Base-by-base conservation (phyloP, 2,888 invertebrate species). In the Eupithecia dodoneata region DNA sequence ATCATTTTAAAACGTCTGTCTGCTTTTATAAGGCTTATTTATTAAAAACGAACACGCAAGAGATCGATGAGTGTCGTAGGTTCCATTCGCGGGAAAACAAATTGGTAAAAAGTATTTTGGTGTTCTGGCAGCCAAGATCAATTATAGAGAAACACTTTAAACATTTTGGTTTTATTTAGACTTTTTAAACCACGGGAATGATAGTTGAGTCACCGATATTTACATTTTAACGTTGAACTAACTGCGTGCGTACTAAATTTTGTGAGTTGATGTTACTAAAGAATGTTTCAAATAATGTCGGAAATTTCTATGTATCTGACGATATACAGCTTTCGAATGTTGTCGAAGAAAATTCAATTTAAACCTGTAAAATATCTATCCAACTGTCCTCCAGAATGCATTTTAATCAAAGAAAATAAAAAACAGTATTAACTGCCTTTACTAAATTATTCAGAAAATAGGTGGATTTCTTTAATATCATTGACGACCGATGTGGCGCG, bases 401-500 rank as follows among this genome's bases (percentile, higher is more conserved):
- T 52, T 15, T 15, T 15, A 52, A 47, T 47, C 7, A 1, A 47
- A 47, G 12, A 47, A 47, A 47, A 47, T 47, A 10, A 12, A 47
- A 3, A 47, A 47, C 3, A 47, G 45, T 45, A 10, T 2, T 47
- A 9, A 47, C 47, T 47, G 44, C 1, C 10, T 47, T 12, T 3
- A 12, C 12, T 47, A 6, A 44, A 7, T 44, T 9, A 47, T 47
- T 4, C 9, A 52, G 10, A 52, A 52, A 13, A 30, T 30, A 52
- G 41, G 63, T n/a, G 41, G 52, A 45, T 59, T 18, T 18, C 47
- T 71, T 73, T 71, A 74, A 74, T 65, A 76, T 76, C n/a, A n/a
- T n/a, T n/a, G n/a, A n/a, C n/a, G n/a, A n/a, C n/a, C n/a, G n/a
- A n/a, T n/a, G n/a, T n/a, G n/a, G n/a, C n/a, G n/a, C n/a, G n/a